A percentile compares a stretch with the other conserved stretches of the same genome.
Conservation (phyloP, 2,797 vertebrate genomes). For the Onychomys torridus region DNA sequence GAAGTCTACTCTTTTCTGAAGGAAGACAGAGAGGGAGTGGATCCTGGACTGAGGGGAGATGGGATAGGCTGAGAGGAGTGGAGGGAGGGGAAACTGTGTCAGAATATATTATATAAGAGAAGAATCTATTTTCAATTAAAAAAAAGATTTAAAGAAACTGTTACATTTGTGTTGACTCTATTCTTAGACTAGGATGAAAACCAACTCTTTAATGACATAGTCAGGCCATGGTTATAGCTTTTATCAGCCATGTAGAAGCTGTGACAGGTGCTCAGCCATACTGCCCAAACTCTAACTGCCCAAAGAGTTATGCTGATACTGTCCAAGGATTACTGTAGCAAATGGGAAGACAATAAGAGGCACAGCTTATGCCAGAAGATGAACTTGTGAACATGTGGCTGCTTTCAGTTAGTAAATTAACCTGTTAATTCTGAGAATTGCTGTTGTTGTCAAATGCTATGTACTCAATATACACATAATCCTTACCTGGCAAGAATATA, state of each 20-base stretch:
- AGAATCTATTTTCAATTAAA: neutral
- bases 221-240: neutral
- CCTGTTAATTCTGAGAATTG: constrained; percentile 36
- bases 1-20: neutral
- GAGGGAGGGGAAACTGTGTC: neutral
- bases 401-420: neutral
- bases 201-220: constrained; percentile 8
- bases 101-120: neutral
- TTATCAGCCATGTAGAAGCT: neutral
- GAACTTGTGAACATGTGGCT: neutral
- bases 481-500: constrained; percentile 48
- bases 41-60: neutral
- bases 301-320: neutral
- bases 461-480: constrained; percentile 12
- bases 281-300: neutral
- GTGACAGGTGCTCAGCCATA: neutral
- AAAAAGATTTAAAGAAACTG: neutral
- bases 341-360: constrained; percentile 26
- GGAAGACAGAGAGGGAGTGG: too few species aligned
- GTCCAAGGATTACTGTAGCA: constrained; percentile 35
- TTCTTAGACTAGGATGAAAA: constrained; percentile 52
- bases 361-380: neutral
- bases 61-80: too few species aligned
- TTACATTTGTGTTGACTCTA: neutral
- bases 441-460: constrained; percentile 21